A percentile compares a stretch with the other conserved stretches of the same genome.
Conservation (phyloP, 2,113 vertebrate genomes). For the Microcebus ravelobensis region DNA sequence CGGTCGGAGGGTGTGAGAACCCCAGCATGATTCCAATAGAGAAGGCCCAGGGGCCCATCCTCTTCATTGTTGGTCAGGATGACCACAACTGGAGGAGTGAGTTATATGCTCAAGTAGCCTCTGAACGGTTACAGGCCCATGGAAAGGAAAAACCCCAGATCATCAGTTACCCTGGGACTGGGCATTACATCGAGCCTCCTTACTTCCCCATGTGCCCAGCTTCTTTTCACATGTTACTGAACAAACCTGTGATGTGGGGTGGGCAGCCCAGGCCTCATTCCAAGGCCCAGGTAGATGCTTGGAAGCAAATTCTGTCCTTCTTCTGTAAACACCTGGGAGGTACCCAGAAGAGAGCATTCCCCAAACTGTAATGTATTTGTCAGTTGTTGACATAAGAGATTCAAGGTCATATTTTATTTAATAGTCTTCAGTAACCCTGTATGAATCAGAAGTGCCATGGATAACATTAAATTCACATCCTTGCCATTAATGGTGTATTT, state of each 20-base stretch:
- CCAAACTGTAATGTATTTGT: conserved; percentile 72
- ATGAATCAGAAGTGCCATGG: not conserved
- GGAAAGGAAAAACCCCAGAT: conserved; percentile 70
- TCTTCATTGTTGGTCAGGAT: conserved; percentile 91
- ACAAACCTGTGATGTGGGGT: conserved; percentile 88
- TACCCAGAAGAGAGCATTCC: not conserved
- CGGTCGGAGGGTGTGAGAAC: conserved; percentile 77
- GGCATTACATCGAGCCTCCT: conserved; percentile 93
- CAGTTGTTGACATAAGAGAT: not conserved
- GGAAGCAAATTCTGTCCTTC: conserved; percentile 89
- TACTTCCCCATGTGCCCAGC: conserved; percentile 89
- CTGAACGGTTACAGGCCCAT: conserved; percentile 84
- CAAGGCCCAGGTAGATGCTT: conserved; percentile 90
- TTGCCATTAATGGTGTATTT: not conserved
- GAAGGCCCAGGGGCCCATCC: conserved; percentile 88
- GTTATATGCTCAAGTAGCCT: conserved; percentile 85
- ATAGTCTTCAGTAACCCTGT: not conserved
- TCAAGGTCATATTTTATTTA: not conserved
- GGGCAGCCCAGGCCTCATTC: conserved; percentile 90
- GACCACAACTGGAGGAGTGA: conserved; percentile 94
- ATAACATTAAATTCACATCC: not conserved
- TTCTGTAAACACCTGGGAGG: conserved; percentile 84
- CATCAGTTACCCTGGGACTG: conserved; percentile 89
- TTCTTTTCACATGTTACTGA: conserved; percentile 83
- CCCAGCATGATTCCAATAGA: conserved; percentile 90